phyloP scores from a whole-genome alignment of 2,888 invertebrate genomes.

The Metacarcinus magister region DNA sequence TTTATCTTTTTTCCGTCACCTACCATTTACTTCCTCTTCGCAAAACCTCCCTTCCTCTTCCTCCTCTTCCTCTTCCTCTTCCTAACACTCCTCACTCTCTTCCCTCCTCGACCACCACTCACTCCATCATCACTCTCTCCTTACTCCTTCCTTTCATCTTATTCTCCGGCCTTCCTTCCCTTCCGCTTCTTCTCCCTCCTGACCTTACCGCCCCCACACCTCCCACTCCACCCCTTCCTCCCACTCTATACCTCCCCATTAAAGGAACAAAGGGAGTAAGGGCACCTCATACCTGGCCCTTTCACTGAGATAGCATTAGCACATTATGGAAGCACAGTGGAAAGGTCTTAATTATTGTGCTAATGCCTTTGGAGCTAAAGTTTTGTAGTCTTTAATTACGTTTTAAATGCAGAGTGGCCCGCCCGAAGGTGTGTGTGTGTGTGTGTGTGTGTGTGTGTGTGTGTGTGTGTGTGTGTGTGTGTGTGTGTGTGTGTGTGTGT shows the following conservation, averaged over 20 bases:
- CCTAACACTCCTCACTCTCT: background rate
- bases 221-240: background rate
- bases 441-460: too few species aligned
- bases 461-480: too few species aligned
- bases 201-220: background rate
- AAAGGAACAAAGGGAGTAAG: background rate
- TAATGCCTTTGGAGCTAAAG: slow-evolving; percentile 1
- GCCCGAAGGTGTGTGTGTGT: background rate
- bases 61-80: background rate
- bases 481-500: too few species aligned
- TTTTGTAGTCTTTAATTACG: slow-evolving; percentile 33
- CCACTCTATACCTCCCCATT: background rate
- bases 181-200: background rate
- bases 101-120: too few species aligned
- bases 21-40: background rate
- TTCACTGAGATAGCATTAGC: background rate
- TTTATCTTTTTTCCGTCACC: background rate
- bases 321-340: slow-evolving; percentile 48
- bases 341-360: slow-evolving; percentile 48
- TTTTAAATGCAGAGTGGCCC: slow-evolving; percentile 3
- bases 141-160: background rate
- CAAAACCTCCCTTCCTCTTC: background rate
- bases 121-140: too few species aligned
- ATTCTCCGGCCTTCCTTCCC: too few species aligned
- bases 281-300: background rate